phyloP scores from a whole-genome alignment of 1,140 invertebrate genomes.

The Ctenoplectra terminalis region DNA sequence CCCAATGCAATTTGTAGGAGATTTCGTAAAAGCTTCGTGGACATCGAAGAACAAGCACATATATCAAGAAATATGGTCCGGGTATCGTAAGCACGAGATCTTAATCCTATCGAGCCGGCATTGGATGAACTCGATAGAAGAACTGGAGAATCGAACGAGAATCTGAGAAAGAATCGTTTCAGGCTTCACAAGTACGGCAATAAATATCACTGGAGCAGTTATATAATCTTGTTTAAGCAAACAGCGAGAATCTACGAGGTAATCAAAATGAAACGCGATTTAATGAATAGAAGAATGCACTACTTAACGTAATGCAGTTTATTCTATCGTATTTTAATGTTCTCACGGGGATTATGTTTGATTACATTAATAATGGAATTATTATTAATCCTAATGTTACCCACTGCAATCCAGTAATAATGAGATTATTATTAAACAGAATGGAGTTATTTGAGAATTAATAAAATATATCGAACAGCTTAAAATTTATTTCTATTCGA shows the following conservation, averaged over 20 bases:
- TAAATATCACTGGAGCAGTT: not conserved
- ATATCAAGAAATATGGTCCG: not conserved
- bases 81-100: conserved; percentile 1
- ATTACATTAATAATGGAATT: not conserved
- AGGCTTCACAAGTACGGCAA: not conserved
- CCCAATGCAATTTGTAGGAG: not conserved
- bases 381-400: not conserved
- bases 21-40: not conserved
- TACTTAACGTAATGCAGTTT: not conserved
- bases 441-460: not conserved
- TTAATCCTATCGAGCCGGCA: not conserved
- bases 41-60: not conserved
- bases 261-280: not conserved
- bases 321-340: not conserved
- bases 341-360: not conserved
- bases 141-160: not conserved
- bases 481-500: not conserved
- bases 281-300: not conserved
- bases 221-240: not conserved
- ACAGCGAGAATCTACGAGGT: too few relatives aligned
- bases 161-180: not conserved
- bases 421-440: not conserved
- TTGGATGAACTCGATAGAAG: not conserved
- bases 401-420: not conserved
- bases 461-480: not conserved